phyloP scores from a whole-genome alignment of 2,888 invertebrate genomes.

The Cryptocephalus primarius region DNA sequence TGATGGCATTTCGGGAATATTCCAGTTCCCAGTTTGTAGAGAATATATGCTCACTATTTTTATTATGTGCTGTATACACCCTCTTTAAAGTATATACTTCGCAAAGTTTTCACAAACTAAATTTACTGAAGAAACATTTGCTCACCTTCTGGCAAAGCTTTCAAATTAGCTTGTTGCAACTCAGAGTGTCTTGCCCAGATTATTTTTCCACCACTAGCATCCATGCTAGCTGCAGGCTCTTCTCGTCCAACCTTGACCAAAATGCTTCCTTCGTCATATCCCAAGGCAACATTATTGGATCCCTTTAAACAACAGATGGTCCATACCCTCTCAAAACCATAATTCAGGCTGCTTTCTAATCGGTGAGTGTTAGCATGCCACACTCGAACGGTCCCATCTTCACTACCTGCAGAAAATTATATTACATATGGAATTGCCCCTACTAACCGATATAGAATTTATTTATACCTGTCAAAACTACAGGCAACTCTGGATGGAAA shows the following conservation, averaged over 20 bases:
- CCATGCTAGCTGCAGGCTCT: conserved; percentile 99
- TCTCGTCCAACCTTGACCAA: conserved; percentile 88
- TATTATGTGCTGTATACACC: no score
- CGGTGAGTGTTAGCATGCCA: conserved; percentile 99
- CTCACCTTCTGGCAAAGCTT: conserved; percentile 65
- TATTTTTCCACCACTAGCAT: conserved; percentile 94
- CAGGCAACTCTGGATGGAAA: conserved; percentile 97
- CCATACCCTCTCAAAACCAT: conserved; percentile 98
- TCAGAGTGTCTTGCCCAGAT: conserved; percentile 99
- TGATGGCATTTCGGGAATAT: no score
- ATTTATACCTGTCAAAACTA: conserved; percentile 86
- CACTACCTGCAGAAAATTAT: conserved; percentile 66
- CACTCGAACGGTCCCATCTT: conserved; percentile 93
- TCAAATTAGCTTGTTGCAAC: conserved; percentile 92
- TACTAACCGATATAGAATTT: background rate
- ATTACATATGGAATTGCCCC: background rate
- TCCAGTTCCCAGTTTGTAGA: no score
- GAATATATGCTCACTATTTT: no score
- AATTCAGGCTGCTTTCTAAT: conserved; percentile 91
- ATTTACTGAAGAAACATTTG: conserved; percentile 20
- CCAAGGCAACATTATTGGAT: conserved; percentile 92
- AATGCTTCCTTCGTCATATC: conserved; percentile 93
- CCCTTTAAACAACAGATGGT: conserved; percentile 87
- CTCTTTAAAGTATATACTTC: no score
- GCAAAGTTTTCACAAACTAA: background rate